Conservation (phyloP, 1,140 invertebrate species). For the Drosophila lini region DNA sequence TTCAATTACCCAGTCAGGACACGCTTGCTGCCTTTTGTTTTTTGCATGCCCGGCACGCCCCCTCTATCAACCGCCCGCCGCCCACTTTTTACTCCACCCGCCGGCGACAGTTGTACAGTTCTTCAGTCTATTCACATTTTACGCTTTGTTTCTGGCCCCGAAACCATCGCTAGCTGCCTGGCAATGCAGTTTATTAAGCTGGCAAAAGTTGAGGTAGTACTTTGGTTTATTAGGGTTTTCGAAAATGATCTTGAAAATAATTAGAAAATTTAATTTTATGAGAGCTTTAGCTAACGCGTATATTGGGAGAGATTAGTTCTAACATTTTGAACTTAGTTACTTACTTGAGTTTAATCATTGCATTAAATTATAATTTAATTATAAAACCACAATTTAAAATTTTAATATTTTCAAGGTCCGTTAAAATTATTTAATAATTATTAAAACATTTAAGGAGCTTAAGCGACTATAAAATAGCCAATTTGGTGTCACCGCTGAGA, state of each 20-base stretch:
- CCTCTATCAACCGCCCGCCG: conserved; percentile 25
- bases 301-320: background rate
- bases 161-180: conserved; percentile 50
- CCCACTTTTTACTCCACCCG: conserved; percentile 4
- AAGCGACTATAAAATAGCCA: background rate
- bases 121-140: conserved; percentile 74
- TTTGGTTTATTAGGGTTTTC: background rate
- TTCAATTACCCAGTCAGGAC: conserved; percentile 77
- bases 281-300: background rate
- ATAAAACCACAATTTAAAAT: background rate
- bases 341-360: background rate
- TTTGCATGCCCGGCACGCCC: conserved; percentile 67
- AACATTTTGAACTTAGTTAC: background rate
- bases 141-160: conserved; percentile 66
- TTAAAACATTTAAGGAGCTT: background rate
- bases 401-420: no score
- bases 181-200: conserved; percentile 63
- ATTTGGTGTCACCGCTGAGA: background rate
- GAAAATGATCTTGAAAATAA: background rate
- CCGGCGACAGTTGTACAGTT: conserved; percentile 45
- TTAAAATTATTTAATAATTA: no score
- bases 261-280: background rate
- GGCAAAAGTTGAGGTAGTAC: conserved; percentile 16
- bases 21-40: conserved; percentile 72
- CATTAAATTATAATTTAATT: background rate